Evolutionary conservation across 2,888 invertebrate species (phyloP).

Genomic region (Andrena dorsata): DNA sequence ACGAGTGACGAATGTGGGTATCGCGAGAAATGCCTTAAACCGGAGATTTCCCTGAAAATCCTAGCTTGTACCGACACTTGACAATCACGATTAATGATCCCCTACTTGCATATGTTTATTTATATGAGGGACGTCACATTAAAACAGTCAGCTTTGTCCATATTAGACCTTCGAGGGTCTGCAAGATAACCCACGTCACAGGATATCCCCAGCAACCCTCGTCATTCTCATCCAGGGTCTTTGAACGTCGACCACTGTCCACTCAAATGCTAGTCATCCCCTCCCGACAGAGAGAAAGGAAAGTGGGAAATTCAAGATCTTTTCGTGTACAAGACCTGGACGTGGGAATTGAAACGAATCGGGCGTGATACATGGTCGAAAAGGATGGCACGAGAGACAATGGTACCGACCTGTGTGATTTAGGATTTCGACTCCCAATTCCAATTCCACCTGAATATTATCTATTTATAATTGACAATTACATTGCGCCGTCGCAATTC

Average conservation of each 20-base stretch:
- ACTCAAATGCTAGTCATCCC: constrained; percentile 61
- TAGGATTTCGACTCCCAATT: no score
- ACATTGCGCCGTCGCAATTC: no score
- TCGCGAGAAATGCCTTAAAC: not conserved
- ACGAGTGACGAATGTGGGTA: not conserved
- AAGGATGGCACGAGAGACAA: not conserved
- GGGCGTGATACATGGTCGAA: not conserved
- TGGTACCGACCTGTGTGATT: not conserved
- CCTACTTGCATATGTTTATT: not conserved
- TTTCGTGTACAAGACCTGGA: constrained; percentile 29
- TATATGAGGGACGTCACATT: not conserved
- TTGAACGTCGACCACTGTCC: constrained; percentile 56
- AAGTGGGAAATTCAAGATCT: constrained; percentile 12
- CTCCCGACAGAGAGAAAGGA: not conserved
- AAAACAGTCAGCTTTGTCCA: not conserved
- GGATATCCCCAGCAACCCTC: constrained; percentile 28
- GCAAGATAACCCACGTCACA: constrained; percentile 4
- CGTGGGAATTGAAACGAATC: constrained; percentile 25
- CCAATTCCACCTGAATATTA: no score
- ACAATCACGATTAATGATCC: not conserved
- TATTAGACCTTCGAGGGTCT: not conserved
- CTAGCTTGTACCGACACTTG: not conserved
- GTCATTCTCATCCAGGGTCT: constrained; percentile 63
- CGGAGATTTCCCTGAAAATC: not conserved
- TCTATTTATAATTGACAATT: no score